Evolutionary conservation across 1,140 invertebrate species (phyloP).

Genomic region (Drosophila tropicalis): DNA sequence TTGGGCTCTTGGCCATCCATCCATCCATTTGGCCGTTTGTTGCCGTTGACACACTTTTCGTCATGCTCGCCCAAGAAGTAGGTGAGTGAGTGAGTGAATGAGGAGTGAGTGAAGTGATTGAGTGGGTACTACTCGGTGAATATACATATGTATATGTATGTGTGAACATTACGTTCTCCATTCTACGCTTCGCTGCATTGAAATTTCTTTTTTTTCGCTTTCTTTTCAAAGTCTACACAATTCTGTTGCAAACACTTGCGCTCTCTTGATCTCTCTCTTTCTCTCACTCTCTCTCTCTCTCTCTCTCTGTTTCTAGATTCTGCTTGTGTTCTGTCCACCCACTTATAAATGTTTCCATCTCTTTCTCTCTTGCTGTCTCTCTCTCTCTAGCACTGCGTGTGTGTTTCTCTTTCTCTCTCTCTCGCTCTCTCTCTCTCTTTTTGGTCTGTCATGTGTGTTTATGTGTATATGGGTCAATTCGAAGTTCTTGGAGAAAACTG

Average conservation of each 20-base stretch:
- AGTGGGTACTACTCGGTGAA: slow-evolving; percentile 25
- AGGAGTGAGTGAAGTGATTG: slow-evolving; percentile 52
- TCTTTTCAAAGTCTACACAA: slow-evolving; percentile 70
- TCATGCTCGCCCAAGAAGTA: slow-evolving; percentile 54
- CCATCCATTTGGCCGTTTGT: slow-evolving; percentile 34
- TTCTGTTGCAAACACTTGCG: slow-evolving; percentile 27
- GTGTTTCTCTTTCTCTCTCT: slow-evolving; percentile 21
- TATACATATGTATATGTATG: slow-evolving; percentile 19
- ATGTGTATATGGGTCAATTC: slow-evolving; percentile 66
- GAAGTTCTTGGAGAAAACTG: slow-evolving; percentile 78
- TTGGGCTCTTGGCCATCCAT: slow-evolving; percentile 14
- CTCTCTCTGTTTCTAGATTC: neutral
- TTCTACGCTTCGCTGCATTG: slow-evolving; percentile 76
- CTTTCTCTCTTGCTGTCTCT: neutral
- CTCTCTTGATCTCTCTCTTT: slow-evolving; percentile 30
- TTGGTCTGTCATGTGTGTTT: slow-evolving; percentile 15
- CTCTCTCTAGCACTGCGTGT: slow-evolving; percentile 20
- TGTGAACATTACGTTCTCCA: slow-evolving; percentile 58
- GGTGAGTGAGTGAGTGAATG: slow-evolving; percentile 64
- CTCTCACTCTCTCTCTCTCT: neutral
- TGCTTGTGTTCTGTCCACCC: slow-evolving; percentile 21
- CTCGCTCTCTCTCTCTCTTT: no score
- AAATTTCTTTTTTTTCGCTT: slow-evolving; percentile 81
- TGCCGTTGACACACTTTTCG: slow-evolving; percentile 65
- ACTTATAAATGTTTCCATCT: neutral